Conservation (phyloP, 1,140 invertebrate genomes). For the Brachionus calyciflorus region DNA sequence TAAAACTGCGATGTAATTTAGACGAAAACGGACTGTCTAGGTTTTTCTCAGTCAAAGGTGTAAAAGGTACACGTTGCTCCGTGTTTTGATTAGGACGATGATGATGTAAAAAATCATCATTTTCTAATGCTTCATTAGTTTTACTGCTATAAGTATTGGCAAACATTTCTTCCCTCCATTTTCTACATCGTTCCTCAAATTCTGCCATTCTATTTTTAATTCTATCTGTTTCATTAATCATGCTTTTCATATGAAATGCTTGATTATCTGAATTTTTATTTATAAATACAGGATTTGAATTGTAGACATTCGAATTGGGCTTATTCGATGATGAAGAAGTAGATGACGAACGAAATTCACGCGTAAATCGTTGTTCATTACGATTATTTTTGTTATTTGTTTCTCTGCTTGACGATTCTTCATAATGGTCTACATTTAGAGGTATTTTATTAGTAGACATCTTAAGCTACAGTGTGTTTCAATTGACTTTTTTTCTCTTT, state of each 20-base stretch:
- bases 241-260: slow-evolving; percentile 17
- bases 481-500: too few species aligned
- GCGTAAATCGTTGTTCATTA: background rate
- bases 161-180: slow-evolving; percentile 43
- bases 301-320: background rate
- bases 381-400: background rate
- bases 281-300: too few species aligned
- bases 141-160: background rate
- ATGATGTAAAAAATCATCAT: too few species aligned
- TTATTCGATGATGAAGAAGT: background rate
- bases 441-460: slow-evolving; percentile 14
- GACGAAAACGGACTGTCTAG: too few species aligned
- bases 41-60: background rate
- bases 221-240: slow-evolving; percentile 24
- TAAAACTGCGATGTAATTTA: background rate
- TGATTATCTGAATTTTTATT: too few species aligned
- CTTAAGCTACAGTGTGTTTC: too few species aligned
- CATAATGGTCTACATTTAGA: slow-evolving; percentile 6
- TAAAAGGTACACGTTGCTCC: slow-evolving; percentile 32
- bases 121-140: background rate
- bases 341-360: background rate
- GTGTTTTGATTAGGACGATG: too few species aligned
- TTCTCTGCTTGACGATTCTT: background rate
- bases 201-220: slow-evolving; percentile 34
- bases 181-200: slow-evolving; percentile 42